Conservation (phyloP, 2,888 invertebrate species). For the Eurois occulta region DNA sequence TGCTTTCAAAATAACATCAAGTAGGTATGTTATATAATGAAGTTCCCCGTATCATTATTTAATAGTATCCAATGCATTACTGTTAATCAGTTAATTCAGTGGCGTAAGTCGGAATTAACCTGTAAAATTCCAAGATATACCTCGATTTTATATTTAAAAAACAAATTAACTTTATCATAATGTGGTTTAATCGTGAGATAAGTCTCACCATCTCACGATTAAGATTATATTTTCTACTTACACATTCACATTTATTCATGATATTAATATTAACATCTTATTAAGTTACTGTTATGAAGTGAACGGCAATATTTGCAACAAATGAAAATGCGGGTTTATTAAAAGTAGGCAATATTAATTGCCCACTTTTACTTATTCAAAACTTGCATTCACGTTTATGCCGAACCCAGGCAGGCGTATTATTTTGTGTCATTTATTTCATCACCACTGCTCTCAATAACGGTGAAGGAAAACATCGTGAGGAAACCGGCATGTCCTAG, state of each 20-base stretch:
- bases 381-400: too few relatives aligned
- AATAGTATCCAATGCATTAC: neutral
- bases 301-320: constrained; percentile 28
- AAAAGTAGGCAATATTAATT: constrained; percentile 4
- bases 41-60: neutral
- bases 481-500: too few relatives aligned
- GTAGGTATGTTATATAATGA: neutral
- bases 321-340: neutral
- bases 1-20: neutral
- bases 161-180: constrained; percentile 14
- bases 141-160: constrained; percentile 13
- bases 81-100: neutral
- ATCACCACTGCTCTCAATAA: too few relatives aligned
- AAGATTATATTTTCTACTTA: constrained; percentile 17
- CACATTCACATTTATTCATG: constrained; percentile 25
- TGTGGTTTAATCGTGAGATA: constrained; percentile 17
- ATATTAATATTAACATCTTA: constrained; percentile 11
- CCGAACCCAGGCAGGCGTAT: too few relatives aligned
- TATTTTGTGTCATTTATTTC: too few relatives aligned
- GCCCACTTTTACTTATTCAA: constrained; percentile 13
- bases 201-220: constrained; percentile 43
- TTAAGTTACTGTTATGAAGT: constrained; percentile 16
- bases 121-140: constrained; percentile 4
- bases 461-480: too few relatives aligned
- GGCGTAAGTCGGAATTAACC: neutral